Percentiles rank a stretch among this genome's conserved stretches.
Evolutionary conservation across 2,888 invertebrate species (phyloP).

Genomic region (Xiphydria camelus): DNA sequence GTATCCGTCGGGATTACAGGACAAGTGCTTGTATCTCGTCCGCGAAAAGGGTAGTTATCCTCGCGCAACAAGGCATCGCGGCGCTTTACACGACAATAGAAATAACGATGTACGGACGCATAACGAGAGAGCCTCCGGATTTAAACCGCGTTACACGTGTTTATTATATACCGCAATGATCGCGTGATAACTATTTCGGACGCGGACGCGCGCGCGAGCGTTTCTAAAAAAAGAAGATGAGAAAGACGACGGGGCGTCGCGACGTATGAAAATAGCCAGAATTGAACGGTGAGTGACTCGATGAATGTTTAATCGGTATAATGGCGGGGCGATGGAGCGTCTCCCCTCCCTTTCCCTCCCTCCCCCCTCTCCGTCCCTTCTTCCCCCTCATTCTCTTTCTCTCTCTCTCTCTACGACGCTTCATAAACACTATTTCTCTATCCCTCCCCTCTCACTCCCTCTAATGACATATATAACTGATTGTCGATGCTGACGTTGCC

Average conservation of each 20-base stretch:
- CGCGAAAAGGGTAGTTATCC: conserved; percentile 12
- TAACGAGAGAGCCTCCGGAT: not conserved
- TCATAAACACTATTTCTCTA: too few species aligned
- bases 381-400: too few species aligned
- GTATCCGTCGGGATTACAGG: conserved; percentile 18
- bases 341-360: too few species aligned
- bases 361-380: too few species aligned
- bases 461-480: conserved; percentile 45
- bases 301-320: too few species aligned
- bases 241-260: too few species aligned
- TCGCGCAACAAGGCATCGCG: conserved; percentile 7
- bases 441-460: too few species aligned
- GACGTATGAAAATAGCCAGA: too few species aligned
- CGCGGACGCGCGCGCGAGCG: not conserved
- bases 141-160: not conserved
- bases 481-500: conserved; percentile 43
- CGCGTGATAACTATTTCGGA: conserved; percentile 1
- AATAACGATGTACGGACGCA: conserved; percentile 5
- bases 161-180: not conserved
- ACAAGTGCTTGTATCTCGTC: conserved; percentile 7
- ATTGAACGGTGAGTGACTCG: too few species aligned
- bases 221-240: too few species aligned
- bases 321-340: too few species aligned
- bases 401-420: too few species aligned
- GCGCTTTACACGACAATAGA: conserved; percentile 10